phyloP scores from a whole-genome alignment of 1,140 invertebrate species.

The Phthorimaea operculella region DNA sequence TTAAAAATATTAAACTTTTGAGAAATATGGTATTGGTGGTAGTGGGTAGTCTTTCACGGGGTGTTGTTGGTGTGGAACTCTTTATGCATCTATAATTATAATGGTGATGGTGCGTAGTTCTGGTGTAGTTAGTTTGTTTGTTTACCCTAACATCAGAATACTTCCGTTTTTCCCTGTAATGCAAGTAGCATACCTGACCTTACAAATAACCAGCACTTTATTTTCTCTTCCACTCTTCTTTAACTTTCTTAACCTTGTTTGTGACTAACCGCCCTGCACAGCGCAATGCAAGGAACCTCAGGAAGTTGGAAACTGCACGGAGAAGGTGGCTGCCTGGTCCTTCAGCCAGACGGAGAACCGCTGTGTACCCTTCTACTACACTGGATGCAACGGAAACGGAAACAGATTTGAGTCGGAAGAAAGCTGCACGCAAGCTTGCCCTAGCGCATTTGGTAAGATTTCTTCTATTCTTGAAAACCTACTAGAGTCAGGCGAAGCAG shows the following conservation, averaged over 20 bases:
- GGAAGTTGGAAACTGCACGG: constrained; percentile 83
- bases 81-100: too few relatives aligned
- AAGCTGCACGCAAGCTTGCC: constrained; percentile 84
- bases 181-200: too few relatives aligned
- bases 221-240: not conserved
- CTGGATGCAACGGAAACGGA: constrained; percentile 89
- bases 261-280: constrained; percentile 39
- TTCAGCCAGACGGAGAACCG: constrained; percentile 86
- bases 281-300: constrained; percentile 85
- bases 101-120: too few relatives aligned
- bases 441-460: constrained; percentile 80
- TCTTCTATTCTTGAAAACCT: not conserved
- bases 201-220: too few relatives aligned
- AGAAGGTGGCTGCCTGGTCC: constrained; percentile 83
- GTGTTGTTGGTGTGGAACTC: too few relatives aligned
- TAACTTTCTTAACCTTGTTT: not conserved
- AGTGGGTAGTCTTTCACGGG: too few relatives aligned
- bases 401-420: constrained; percentile 86
- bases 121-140: too few relatives aligned
- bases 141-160: too few relatives aligned
- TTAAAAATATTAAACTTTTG: too few relatives aligned
- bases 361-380: constrained; percentile 96
- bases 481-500: too few relatives aligned
- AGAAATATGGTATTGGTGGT: too few relatives aligned
- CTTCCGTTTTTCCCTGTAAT: too few relatives aligned